Percentiles rank a stretch among this genome's conserved stretches.
phyloP scores from a whole-genome alignment of 1,140 invertebrate species.

The Saxidomus purpurata region DNA sequence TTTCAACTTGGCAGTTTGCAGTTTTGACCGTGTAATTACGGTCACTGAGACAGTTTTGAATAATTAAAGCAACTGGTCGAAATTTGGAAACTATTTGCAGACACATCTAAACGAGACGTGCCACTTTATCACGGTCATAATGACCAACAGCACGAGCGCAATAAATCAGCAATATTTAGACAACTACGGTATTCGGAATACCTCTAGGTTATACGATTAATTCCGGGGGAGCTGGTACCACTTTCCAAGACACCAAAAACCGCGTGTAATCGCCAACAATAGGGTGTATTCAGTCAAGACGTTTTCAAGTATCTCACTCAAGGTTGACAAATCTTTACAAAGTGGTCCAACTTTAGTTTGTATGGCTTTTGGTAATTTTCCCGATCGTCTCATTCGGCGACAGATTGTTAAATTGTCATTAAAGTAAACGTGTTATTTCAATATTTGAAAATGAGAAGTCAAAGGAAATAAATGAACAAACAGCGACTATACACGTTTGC shows the following conservation, averaged over 20 bases:
- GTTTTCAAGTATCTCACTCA: constrained; percentile 53
- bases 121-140: too few relatives aligned
- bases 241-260: constrained; percentile 27
- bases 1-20: too few relatives aligned
- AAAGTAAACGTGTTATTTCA: constrained; percentile 52
- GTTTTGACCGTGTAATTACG: too few relatives aligned
- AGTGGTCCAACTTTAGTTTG: constrained; percentile 30
- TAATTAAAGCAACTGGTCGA: too few relatives aligned
- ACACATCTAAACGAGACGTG: too few relatives aligned
- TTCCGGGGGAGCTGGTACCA: background rate
- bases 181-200: too few relatives aligned
- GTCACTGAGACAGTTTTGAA: too few relatives aligned
- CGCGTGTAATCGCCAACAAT: constrained; percentile 55
- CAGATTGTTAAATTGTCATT: constrained; percentile 52
- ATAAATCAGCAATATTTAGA: too few relatives aligned
- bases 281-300: constrained; percentile 43
- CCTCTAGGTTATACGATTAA: background rate
- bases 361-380: constrained; percentile 45
- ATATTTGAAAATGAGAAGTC: constrained; percentile 35
- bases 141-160: too few relatives aligned
- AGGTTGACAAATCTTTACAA: constrained; percentile 61
- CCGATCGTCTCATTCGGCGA: constrained; percentile 7
- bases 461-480: constrained; percentile 33
- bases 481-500: background rate
- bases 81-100: too few relatives aligned